Evolutionary conservation across 2,113 vertebrate genomes (phyloP).

Genomic region (Myanophis thanlyinensis): DNA sequence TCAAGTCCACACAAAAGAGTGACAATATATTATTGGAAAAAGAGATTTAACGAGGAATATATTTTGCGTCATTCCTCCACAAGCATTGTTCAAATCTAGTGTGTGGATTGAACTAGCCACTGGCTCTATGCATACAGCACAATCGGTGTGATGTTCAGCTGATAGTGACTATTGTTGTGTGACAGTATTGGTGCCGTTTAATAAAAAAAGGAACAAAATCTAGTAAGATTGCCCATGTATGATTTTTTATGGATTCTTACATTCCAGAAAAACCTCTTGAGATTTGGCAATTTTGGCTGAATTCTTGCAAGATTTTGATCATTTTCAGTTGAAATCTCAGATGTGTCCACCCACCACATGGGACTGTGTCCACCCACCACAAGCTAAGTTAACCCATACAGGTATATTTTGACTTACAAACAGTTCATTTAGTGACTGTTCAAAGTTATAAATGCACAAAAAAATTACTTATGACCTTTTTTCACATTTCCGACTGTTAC

Average conservation of each 20-base stretch:
- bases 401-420: too few relatives aligned
- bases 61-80: background rate
- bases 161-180: background rate
- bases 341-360: background rate
- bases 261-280: background rate
- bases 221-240: background rate
- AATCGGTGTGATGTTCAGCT: background rate
- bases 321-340: background rate
- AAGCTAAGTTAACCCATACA: background rate
- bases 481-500: too few relatives aligned
- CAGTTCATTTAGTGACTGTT: too few relatives aligned
- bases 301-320: background rate
- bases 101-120: background rate
- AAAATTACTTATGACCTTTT: too few relatives aligned
- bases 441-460: too few relatives aligned
- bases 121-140: background rate
- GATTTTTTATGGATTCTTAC: background rate
- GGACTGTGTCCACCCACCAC: background rate
- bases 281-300: background rate
- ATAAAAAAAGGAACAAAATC: background rate
- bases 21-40: background rate
- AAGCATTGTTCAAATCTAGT: background rate
- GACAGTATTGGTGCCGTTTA: background rate
- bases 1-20: background rate
- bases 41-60: background rate